phyloP scores from a whole-genome alignment of 2,888 invertebrate genomes.

The Callimorpha dominula region DNA sequence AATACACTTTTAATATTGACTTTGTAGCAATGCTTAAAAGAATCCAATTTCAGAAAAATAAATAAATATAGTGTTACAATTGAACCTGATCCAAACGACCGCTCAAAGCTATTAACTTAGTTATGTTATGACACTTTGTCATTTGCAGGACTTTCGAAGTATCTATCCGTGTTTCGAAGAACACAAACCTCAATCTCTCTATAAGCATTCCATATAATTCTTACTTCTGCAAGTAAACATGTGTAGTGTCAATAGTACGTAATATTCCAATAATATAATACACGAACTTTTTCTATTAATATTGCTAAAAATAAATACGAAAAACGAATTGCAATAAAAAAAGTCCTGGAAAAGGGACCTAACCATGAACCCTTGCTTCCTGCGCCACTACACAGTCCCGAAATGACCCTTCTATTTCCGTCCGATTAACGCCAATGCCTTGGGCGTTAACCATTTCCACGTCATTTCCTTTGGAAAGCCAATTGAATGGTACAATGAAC shows the following conservation, averaged over 20 bases:
- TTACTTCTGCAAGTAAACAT: background rate
- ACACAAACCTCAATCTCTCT: background rate
- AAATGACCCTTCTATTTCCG: constrained; percentile 75
- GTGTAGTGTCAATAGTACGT: background rate
- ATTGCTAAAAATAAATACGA: background rate
- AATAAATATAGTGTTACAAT: too few species aligned
- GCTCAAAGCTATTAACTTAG: too few species aligned
- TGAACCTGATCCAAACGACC: too few species aligned
- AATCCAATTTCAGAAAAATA: too few species aligned
- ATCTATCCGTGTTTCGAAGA: background rate
- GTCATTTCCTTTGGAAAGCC: constrained; percentile 70
- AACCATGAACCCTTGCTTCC: constrained; percentile 18
- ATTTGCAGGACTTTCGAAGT: background rate
- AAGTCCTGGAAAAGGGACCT: constrained; percentile 31
- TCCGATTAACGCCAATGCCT: constrained; percentile 72
- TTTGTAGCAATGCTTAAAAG: too few species aligned
- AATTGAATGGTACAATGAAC: constrained; percentile 60
- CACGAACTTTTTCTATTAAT: background rate
- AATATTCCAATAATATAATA: background rate
- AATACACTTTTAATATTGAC: too few species aligned
- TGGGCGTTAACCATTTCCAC: constrained; percentile 81
- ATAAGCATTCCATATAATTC: background rate
- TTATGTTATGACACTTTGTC: background rate
- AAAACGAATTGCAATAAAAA: constrained; percentile 5
- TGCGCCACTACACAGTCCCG: constrained; percentile 35